These are phyloP conservation scores for Crenichthys baileyi DNA, from an alignment of 2,797 vertebrate species.

Conservation along the genomic window DNA sequence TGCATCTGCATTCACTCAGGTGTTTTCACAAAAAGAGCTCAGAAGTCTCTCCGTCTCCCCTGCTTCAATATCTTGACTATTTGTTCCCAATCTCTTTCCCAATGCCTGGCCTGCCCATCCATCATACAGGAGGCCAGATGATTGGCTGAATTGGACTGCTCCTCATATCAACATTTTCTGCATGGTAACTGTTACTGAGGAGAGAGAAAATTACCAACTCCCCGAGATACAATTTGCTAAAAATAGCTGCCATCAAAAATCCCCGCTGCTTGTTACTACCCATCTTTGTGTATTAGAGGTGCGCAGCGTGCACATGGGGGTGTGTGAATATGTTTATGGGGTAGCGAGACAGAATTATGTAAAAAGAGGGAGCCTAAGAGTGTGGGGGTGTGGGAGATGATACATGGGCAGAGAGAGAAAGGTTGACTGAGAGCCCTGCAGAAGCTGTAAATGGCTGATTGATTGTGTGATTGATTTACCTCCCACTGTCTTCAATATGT, in stretches of 20 bases:
- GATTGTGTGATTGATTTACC: slow-evolving; percentile 75
- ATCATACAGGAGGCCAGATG: slow-evolving; percentile 64
- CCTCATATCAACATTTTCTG: slow-evolving; percentile 73
- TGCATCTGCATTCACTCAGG: slow-evolving; percentile 24
- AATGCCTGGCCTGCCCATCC: slow-evolving; percentile 62
- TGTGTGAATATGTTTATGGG: slow-evolving; percentile 9
- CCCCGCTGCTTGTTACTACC: slow-evolving; percentile 60
- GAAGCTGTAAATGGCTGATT: slow-evolving; percentile 66
- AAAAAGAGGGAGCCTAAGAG: slow-evolving; percentile 12
- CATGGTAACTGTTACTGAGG: slow-evolving; percentile 77
- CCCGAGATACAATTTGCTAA: slow-evolving; percentile 73
- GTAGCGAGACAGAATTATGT: slow-evolving; percentile 31
- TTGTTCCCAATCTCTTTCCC: slow-evolving; percentile 26
- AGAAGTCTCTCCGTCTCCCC: slow-evolving; percentile 31
- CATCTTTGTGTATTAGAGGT: slow-evolving; percentile 16
- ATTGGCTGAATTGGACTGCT: slow-evolving; percentile 67
- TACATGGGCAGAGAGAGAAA: slow-evolving; percentile 42
- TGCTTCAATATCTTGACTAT: slow-evolving; percentile 26
- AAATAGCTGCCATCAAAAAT: slow-evolving; percentile 78
- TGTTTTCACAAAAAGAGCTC: slow-evolving; percentile 42
- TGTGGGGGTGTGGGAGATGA: slow-evolving; percentile 24
- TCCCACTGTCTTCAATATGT: slow-evolving; percentile 61
- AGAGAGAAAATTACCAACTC: slow-evolving; percentile 77
- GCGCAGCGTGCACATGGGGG: slow-evolving; percentile 6
- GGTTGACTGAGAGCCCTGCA: slow-evolving; percentile 66